Evolutionary conservation across 1,140 invertebrate genomes (phyloP).

Genomic region (Mya arenaria): DNA sequence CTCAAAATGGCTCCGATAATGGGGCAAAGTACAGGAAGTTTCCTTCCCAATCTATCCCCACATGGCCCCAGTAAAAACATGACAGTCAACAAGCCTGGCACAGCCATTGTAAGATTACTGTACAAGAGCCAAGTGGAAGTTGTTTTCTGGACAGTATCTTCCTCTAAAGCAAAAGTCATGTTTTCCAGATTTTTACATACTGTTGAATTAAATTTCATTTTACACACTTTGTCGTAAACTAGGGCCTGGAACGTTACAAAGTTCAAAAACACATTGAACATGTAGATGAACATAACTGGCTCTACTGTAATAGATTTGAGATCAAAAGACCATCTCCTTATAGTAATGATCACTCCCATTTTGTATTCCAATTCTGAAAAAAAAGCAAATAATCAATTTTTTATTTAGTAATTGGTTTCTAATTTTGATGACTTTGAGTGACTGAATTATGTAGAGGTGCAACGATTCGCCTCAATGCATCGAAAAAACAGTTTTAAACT

Average conservation of each 20-base stretch:
- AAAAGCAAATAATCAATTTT: too few species aligned
- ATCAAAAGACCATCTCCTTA: neutral
- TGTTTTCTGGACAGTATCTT: conserved; percentile 75
- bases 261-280: conserved; percentile 81
- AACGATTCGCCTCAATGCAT: too few species aligned
- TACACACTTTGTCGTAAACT: conserved; percentile 81
- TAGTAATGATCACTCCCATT: neutral
- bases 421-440: too few species aligned
- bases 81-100: conserved; percentile 80
- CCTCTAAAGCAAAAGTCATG: conserved; percentile 62
- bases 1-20: conserved; percentile 91
- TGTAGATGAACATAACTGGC: conserved; percentile 82
- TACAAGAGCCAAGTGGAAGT: conserved; percentile 80
- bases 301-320: conserved; percentile 80
- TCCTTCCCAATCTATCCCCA: conserved; percentile 88
- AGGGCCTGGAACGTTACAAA: conserved; percentile 82
- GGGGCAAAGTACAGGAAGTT: conserved; percentile 92
- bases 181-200: conserved; percentile 72
- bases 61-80: conserved; percentile 84
- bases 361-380: too few species aligned
- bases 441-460: too few species aligned
- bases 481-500: too few species aligned
- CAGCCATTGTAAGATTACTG: conserved; percentile 77
- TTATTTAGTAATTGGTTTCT: too few species aligned
- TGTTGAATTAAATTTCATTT: conserved; percentile 60